A percentile compares a stretch with the other conserved stretches of the same genome.
Conservation (phyloP, 2,888 invertebrate species). For the Thymelicus acteon region DNA sequence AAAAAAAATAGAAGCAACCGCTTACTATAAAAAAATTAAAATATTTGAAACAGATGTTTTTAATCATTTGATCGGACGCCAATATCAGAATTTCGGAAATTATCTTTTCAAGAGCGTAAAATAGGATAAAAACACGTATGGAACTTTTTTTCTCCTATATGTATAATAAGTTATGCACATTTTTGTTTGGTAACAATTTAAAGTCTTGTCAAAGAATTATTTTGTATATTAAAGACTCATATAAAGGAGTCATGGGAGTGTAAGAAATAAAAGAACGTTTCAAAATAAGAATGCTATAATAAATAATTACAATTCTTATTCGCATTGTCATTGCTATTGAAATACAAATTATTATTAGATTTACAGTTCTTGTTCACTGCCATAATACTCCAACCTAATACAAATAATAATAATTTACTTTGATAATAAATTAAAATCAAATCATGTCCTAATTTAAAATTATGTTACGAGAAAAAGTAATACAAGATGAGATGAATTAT, state of each 20-base stretch:
- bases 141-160: too few relatives aligned
- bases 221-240: too few relatives aligned
- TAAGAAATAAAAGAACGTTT: conserved; percentile 72
- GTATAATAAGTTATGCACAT: too few relatives aligned
- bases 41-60: too few relatives aligned
- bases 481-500: conserved; percentile 44
- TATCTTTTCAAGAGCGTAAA: too few relatives aligned
- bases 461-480: conserved; percentile 46
- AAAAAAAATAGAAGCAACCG: too few relatives aligned
- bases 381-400: conserved; percentile 65
- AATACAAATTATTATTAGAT: conserved; percentile 65
- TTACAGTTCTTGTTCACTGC: conserved; percentile 52
- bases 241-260: not conserved
- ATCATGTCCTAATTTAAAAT: conserved; percentile 65
- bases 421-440: conserved; percentile 55
- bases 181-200: too few relatives aligned
- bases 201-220: too few relatives aligned
- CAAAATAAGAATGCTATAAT: conserved; percentile 71
- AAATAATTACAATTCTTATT: conserved; percentile 70
- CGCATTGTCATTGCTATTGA: conserved; percentile 60
- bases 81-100: too few relatives aligned
- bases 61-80: too few relatives aligned
- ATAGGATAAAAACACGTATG: too few relatives aligned
- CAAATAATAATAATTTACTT: conserved; percentile 54
- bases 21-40: too few relatives aligned